Evolutionary conservation across 2,888 invertebrate genomes (phyloP), one percentile per base, ranked within the genome.

Genomic region (Cepaea hortensis): DNA sequence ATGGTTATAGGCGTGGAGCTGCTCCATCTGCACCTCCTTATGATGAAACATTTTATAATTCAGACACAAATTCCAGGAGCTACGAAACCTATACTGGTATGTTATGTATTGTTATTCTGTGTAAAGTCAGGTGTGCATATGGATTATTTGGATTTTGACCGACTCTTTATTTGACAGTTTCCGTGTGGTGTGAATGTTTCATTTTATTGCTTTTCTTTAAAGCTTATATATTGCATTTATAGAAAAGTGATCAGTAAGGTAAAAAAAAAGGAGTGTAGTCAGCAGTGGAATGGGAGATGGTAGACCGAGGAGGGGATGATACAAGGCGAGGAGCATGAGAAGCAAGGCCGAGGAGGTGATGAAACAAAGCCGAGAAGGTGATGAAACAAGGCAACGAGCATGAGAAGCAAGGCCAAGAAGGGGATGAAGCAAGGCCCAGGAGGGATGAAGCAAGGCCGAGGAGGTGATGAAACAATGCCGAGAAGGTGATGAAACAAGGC

Each of bases 1-100:
- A 35, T 65, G 9, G 13, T 35, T 7, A 55, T 46, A 4, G 9
- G 1, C 3, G 65, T 65, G 46, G 20, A 80, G 48, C 81, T 48
- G 11, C 48, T n/a, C 81, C 81, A 9, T 68, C n/a, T 68, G 70
- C 81, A 3, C 81, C 80, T 1, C 3, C 46, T 3, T 70, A n/a
- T 68, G 81, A 70, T 46, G 65, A 65, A 2, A 55, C 62, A 15
- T 2, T 23, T 23, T 15, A 68, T 13, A n/a, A 11, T 50, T n/a
- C 48, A n/a, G 50, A 20, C 15, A 9, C 68, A 48, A n/a, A 46
- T 50, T 70, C 68, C 20, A 81, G 68, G 20, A 68, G 9, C 18
- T 62, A 80, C 70, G 20, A 70, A 5, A 11, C 68, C 1, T 35
- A 80, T 18, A 70, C 81, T 68, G 81, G 81, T 81, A 81, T 35